Evolutionary conservation across 2,888 invertebrate genomes (phyloP).

Genomic region (Tetanocera ferruginea): DNA sequence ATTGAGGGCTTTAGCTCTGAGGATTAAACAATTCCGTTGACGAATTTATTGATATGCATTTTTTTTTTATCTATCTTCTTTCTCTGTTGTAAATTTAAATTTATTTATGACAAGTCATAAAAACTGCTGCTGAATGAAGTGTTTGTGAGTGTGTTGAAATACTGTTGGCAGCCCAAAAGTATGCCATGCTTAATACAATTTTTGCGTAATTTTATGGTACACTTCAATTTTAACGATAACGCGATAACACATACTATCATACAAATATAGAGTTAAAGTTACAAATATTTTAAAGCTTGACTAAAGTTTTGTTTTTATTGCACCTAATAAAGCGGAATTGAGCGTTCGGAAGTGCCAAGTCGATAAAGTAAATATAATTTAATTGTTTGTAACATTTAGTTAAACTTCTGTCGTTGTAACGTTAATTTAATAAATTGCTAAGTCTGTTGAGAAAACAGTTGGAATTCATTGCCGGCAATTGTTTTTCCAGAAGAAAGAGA

Average conservation of each 20-base stretch:
- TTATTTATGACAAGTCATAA: slow-evolving; percentile 1
- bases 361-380: no score
- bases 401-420: no score
- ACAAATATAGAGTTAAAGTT: no score
- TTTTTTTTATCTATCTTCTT: neutral
- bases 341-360: neutral
- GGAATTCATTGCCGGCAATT: no score
- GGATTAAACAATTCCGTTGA: neutral
- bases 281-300: no score
- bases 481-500: no score
- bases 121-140: neutral
- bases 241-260: no score
- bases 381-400: no score
- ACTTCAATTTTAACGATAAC: no score
- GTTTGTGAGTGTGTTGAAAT: neutral
- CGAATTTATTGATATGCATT: slow-evolving; percentile 1
- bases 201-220: neutral
- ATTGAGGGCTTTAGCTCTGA: neutral
- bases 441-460: no score
- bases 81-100: neutral
- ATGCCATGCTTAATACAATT: neutral
- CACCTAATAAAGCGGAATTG: neutral
- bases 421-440: no score
- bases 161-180: neutral
- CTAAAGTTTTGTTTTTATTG: neutral